phyloP scores from a whole-genome alignment of 2,113 vertebrate species.

The Ibidorhyncha struthersii region DNA sequence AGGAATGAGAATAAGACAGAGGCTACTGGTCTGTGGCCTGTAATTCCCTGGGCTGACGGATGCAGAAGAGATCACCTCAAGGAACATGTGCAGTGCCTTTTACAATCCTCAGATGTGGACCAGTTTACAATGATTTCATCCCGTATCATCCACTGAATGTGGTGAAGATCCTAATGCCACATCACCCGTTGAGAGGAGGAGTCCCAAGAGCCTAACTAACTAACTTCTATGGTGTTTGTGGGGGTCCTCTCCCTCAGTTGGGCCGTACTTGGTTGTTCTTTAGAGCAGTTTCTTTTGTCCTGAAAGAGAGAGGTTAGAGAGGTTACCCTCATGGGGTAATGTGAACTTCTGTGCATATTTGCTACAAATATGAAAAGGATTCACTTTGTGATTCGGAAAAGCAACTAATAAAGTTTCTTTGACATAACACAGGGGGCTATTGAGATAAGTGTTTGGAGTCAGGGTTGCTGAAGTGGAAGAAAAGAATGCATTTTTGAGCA shows the following conservation, averaged over 20 bases:
- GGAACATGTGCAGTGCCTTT: background rate
- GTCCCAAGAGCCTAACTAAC: background rate
- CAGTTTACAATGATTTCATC: background rate
- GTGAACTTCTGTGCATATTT: background rate
- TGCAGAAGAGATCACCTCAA: background rate
- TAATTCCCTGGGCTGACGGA: background rate
- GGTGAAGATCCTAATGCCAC: background rate
- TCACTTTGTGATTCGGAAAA: background rate
- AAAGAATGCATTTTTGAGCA: background rate
- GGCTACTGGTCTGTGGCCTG: background rate
- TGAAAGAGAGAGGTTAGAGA: background rate
- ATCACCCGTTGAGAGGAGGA: background rate
- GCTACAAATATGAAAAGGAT: background rate
- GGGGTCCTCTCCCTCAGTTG: background rate
- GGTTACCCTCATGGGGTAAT: background rate
- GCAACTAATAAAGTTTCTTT: background rate
- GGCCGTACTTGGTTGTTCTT: background rate
- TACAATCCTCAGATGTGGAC: background rate
- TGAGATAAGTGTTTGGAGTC: background rate
- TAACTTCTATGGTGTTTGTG: rapidly evolving
- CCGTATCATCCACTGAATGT: background rate
- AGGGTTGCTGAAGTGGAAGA: background rate
- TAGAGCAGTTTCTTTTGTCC: background rate
- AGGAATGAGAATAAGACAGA: background rate
- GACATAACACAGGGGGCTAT: background rate